Evolutionary conservation across 1,140 invertebrate species (phyloP).

Genomic region (Pseudomyrmex dendroicus): DNA sequence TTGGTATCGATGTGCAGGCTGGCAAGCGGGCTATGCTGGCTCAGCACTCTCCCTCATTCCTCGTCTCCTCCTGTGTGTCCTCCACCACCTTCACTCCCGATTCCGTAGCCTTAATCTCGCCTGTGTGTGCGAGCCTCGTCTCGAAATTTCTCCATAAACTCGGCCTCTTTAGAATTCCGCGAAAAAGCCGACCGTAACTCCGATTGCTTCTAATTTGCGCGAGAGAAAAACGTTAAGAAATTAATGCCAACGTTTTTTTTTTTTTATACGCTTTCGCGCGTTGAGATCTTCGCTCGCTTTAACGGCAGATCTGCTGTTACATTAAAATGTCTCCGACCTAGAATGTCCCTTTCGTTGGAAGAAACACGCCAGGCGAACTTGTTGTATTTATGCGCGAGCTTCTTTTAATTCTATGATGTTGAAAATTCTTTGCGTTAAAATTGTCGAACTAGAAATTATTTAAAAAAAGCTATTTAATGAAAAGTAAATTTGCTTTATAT

Average conservation of each 20-base stretch:
- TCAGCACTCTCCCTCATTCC: slow-evolving; percentile 84
- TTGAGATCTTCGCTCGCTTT: not conserved
- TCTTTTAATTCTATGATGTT: too few species aligned
- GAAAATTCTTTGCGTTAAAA: too few species aligned
- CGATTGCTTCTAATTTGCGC: slow-evolving; percentile 65
- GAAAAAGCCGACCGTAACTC: not conserved
- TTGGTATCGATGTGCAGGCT: slow-evolving; percentile 85
- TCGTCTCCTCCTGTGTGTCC: slow-evolving; percentile 71
- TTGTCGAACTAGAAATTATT: too few species aligned
- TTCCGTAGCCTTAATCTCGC: slow-evolving; percentile 64
- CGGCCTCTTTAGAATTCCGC: slow-evolving; percentile 64
- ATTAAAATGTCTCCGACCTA: not conserved
- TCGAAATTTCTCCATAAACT: slow-evolving; percentile 75
- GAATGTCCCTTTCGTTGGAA: too few species aligned
- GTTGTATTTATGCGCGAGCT: too few species aligned
- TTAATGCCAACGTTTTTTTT: not conserved
- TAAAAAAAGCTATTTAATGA: too few species aligned
- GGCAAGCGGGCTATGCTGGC: slow-evolving; percentile 83
- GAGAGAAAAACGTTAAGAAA: slow-evolving; percentile 30
- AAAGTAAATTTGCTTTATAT: too few species aligned
- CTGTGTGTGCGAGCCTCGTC: slow-evolving; percentile 52
- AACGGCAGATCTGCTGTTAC: not conserved
- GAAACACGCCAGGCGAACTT: too few species aligned
- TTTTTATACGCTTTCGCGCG: not conserved
- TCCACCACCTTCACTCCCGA: slow-evolving; percentile 74